Base-by-base conservation (phyloP, 2,797 vertebrate genomes). In the Gambusia yucatana region DNA sequence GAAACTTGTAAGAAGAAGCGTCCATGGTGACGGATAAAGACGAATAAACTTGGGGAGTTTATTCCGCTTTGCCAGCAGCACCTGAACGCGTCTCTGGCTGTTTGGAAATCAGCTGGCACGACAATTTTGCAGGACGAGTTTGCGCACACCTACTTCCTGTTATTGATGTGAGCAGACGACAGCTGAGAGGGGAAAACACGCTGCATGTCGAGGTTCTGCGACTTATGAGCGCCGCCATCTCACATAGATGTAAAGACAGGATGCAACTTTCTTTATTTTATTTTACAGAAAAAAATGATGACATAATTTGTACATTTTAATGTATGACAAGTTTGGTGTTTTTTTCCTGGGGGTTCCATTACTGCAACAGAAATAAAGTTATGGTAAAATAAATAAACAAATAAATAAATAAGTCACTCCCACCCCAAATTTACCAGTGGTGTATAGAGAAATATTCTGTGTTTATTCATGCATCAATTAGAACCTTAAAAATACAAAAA, bases 21-120 rank as follows among this genome's bases (percentile, higher is more conserved):
- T 3, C 91, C 93, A 94, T 94, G 0, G 7, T 69, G 4, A 25
- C 11, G 39, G 2, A 25, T 22, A n/a, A 36, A 13, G 3, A 25
- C 11, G 65, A 43, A 69, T 11, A 22, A 65, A 65, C 61, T 20
- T 11, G 9, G 52, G 9, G 7, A 57, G 52, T 48, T 48, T 20
- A 48, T 48, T 52, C 17, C 36, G 20, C 59, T 1, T 1, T 7
- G 1, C 1, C 0, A 10, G 36, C 10, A 8, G 63, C 63, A 20
- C 36, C 33, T 39, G 41, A 41, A 43, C 39, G 2, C 63, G 11
- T 3, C 59, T 59, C 11, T 3, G 1, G 30, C 17, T 22, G 33
- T 7, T 65, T 8, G 33, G 61, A 63, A 9, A 20, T 63, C 61
- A 61, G 59, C 59, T 59, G 57, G 57, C 11, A 7, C 6, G 4